Base-by-base conservation (phyloP, 1,140 invertebrate genomes). In the Charaxes varanes region DNA sequence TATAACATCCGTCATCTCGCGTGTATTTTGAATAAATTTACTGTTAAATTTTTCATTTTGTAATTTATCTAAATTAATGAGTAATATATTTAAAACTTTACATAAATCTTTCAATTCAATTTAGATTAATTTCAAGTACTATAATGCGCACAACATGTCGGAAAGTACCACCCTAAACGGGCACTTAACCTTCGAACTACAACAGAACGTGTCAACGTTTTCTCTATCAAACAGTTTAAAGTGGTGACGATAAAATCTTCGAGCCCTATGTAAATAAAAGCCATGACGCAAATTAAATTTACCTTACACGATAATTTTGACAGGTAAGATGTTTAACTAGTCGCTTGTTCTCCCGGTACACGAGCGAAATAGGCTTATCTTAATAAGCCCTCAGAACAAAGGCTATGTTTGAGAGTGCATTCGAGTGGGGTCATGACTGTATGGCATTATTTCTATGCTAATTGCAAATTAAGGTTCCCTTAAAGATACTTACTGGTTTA, bases 281-380 rank as follows among this genome's bases (percentile, higher is more conserved):
- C 34, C 36, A 19, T 41, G 37, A 47, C 33, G 44, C 33, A 47
- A 47, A 35, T 47, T 47, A 35, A 47, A 47, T 47, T 47, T 47
- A 35, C 44, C 32, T 28, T 41, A 40, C 44, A 47, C 32, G 37
- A 47, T 47, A 47, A 30, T 47, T 47, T 47, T 47, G 44, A 47
- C 44, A 47, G 44, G 30, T 21, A 4, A 47, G 36, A 47, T 47
- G 37, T 41, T 45, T 41, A 47, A 46, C 43, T 34, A 40, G 22
- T 13, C 28, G n/a, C 37, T 16, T 41, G 44, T 41, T 35, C 31
- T 47, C 37, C 43, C 21, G 23, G 30, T 41, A 47, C 44, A 47
- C 31, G 36, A 36, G 36, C 13, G 32, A 47, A 36, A 47, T 47
- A 47, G 32, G 44, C 44, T 47, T 47, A 47, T 47, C 44, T 47